These are phyloP conservation scores for Drosophila guanche DNA, from an alignment of 1,140 invertebrate genomes.

Conservation along the genomic window DNA sequence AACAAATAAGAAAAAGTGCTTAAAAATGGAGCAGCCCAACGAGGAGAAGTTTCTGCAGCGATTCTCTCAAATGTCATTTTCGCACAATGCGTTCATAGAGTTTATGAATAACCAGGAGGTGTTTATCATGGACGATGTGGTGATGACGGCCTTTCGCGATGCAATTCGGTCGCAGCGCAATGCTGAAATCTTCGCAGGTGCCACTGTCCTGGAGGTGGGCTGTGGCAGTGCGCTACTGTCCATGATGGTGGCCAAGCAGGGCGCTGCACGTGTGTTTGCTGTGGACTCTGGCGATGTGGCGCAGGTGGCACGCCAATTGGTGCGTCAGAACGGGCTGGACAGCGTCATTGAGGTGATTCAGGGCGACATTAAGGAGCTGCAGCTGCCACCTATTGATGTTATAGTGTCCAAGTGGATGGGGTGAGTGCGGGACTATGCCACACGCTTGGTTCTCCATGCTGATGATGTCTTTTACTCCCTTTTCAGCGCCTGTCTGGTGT, in stretches of 20 bases:
- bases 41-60: too few relatives aligned
- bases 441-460: background rate
- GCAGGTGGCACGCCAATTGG: constrained; percentile 34
- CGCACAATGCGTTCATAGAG: background rate
- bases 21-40: too few relatives aligned
- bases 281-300: constrained; percentile 24
- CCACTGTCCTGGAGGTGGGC: constrained; percentile 37
- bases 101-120: constrained; percentile 31
- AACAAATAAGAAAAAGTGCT: too few relatives aligned
- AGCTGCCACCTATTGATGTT: constrained; percentile 33
- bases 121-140: constrained; percentile 13
- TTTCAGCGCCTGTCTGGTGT: constrained; percentile 44
- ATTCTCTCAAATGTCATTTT: too few relatives aligned
- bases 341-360: constrained; percentile 33
- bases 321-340: constrained; percentile 22
- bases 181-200: constrained; percentile 13
- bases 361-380: constrained; percentile 17
- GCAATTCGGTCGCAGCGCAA: constrained; percentile 25
- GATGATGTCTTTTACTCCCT: background rate
- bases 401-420: constrained; percentile 56
- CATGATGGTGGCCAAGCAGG: constrained; percentile 29
- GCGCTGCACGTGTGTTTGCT: constrained; percentile 28
- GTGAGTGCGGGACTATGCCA: constrained; percentile 2
- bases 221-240: constrained; percentile 40
- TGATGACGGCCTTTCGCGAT: constrained; percentile 27